A percentile compares a stretch with the other conserved stretches of the same genome.
These are phyloP conservation scores for Austrofundulus limnaeus DNA, from an alignment of 2,113 vertebrate species.

Conservation along the genomic window DNA sequence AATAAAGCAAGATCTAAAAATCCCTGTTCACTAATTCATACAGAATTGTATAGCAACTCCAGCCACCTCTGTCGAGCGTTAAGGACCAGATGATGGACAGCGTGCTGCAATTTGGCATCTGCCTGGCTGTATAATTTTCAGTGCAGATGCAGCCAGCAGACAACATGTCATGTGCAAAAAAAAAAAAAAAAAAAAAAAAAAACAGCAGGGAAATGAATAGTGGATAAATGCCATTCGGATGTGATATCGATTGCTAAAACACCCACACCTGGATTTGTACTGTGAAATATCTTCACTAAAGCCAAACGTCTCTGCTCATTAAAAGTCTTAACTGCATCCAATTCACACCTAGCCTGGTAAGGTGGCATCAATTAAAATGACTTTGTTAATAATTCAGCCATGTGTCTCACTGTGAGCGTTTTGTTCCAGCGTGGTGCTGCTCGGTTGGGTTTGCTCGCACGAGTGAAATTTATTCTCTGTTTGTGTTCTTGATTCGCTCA, in stretches of 20 bases:
- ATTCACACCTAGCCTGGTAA: slow-evolving; percentile 4
- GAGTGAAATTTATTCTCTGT: neutral
- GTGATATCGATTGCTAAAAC: neutral
- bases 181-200: slow-evolving; percentile 4
- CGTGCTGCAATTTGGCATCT: slow-evolving; percentile 44
- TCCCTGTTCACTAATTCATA: slow-evolving; percentile 22
- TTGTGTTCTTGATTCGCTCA: slow-evolving; percentile 13
- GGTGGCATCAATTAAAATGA: neutral
- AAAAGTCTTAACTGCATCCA: slow-evolving; percentile 5
- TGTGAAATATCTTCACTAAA: slow-evolving; percentile 9
- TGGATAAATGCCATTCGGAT: slow-evolving; percentile 24
- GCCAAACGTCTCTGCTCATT: slow-evolving; percentile 22
- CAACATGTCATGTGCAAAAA: slow-evolving; percentile 29
- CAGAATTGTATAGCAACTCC: neutral
- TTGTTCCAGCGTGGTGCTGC: neutral
- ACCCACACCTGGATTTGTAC: slow-evolving; percentile 35
- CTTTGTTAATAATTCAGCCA: neutral
- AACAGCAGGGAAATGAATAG: slow-evolving; percentile 15
- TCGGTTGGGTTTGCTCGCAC: neutral
- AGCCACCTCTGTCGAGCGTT: slow-evolving; percentile 14
- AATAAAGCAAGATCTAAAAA: slow-evolving; percentile 41
- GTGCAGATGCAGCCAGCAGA: slow-evolving; percentile 31
- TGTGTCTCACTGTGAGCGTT: slow-evolving; percentile 8
- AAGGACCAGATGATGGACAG: slow-evolving; percentile 44
- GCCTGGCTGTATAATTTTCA: slow-evolving; percentile 22